A percentile compares a stretch with the other conserved stretches of the same genome.
Evolutionary conservation across 2,113 vertebrate genomes (phyloP).

Genomic region (Nettapus auritus): DNA sequence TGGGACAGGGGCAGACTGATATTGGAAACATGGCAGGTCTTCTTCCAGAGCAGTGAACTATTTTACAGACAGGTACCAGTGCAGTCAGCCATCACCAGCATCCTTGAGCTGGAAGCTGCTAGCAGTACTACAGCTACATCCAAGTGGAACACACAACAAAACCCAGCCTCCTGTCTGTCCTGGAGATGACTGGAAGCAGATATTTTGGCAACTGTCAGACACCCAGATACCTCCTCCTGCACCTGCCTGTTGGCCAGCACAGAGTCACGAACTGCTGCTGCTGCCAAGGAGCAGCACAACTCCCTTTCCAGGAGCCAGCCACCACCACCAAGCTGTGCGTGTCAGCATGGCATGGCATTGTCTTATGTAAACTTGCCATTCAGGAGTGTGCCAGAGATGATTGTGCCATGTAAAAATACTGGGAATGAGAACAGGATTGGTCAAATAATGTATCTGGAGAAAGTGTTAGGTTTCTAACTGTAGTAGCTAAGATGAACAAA

Average conservation of each 20-base stretch:
- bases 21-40: background rate
- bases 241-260: background rate
- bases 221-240: background rate
- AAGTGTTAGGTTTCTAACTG: background rate
- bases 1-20: background rate
- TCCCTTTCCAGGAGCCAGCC: background rate
- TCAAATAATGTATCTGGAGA: background rate
- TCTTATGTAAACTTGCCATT: background rate
- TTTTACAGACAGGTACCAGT: background rate
- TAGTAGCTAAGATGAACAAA: background rate
- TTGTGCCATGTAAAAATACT: background rate
- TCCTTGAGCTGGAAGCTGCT: background rate
- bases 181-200: background rate
- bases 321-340: background rate
- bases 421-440: background rate
- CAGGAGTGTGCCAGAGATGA: background rate
- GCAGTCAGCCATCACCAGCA: background rate
- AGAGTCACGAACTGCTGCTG: background rate
- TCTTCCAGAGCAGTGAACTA: background rate
- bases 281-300: background rate
- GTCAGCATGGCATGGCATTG: accelerated
- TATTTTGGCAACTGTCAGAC: background rate
- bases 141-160: background rate
- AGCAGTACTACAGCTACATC: background rate
- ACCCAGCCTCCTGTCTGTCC: background rate